Evolutionary conservation across 2,888 invertebrate genomes (phyloP), one percentile per base, ranked within the genome.

Genomic region (Megaustenia siamemsis): DNA sequence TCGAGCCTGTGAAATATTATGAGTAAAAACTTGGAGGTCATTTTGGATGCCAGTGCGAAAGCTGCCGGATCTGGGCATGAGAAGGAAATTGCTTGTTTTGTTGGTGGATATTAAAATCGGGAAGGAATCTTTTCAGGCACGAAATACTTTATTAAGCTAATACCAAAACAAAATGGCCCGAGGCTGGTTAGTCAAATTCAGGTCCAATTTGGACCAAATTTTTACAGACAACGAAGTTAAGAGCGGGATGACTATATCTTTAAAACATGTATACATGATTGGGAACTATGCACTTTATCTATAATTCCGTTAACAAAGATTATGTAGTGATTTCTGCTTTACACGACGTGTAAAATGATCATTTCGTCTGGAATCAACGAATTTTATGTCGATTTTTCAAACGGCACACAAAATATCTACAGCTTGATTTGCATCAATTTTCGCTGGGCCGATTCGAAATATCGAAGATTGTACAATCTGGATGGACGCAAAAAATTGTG

Each of bases 61-160:
- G 68, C 73, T 83, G 83, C 83, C 76, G 76, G 83, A 77, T 83
- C 83, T 83, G 83, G 83, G 83, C 75, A 77, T 63, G 68, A 76
- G 83, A 83, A 83, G 83, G 83, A 83, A 83, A 83, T 83, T 83
- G 83, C 83, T 83, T 83, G 83, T 83, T 83, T 83, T 83, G 83
- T 83, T 83, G 83, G 83, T 83, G 83, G 83, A 83, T 83, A 83
- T 83, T 83, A 83, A 83, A 83, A 83, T 83, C 83, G 43, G 76
- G 68, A 83, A 68, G 77, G 83, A 77, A 38, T 77, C 83, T 83
- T 77, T 83, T 77, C 83, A 83, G 43, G 83, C 83, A 76, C 28
- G 76, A 83, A 83, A 83, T 77, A 83, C 77, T 83, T 83, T 83
- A 83, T 83, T 83, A 83, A 83, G 83, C 83, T 83, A 83, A 83